A percentile compares a stretch with the other conserved stretches of the same genome.
Conservation (phyloP, 2,113 vertebrate species). For the Illadopsis cleaveri region DNA sequence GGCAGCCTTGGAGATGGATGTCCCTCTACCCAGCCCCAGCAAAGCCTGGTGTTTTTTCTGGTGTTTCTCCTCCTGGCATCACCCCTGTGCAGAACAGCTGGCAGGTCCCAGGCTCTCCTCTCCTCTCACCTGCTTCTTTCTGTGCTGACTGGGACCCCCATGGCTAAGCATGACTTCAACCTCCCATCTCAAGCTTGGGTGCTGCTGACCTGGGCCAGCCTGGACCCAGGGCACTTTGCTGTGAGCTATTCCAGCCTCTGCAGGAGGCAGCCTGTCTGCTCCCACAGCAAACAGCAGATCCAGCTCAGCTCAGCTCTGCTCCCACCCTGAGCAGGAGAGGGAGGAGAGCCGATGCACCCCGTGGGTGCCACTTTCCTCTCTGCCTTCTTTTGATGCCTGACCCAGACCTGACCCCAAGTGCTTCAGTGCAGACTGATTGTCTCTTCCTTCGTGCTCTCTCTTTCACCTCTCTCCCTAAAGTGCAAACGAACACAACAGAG, state of each 20-base stretch:
- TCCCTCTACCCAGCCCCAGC: neutral
- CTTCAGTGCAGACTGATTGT: slow-evolving; percentile 62
- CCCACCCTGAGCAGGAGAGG: neutral
- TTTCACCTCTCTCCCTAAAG: slow-evolving; percentile 21
- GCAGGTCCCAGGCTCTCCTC: neutral
- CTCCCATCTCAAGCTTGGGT: neutral
- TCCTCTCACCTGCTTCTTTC: neutral
- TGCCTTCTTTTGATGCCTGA: neutral
- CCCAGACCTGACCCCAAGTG: neutral
- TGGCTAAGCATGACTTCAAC: neutral
- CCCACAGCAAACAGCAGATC: neutral
- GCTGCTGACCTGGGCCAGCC: neutral
- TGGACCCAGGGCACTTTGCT: neutral
- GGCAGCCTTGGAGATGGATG: neutral
- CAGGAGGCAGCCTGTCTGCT: neutral
- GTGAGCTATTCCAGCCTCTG: neutral
- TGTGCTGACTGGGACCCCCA: neutral
- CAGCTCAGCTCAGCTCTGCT: neutral
- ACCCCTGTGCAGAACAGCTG: neutral
- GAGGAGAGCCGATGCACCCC: neutral
- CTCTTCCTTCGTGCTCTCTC: neutral
- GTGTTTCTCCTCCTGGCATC: neutral
- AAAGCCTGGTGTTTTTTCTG: neutral
- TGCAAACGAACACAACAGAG: neutral
- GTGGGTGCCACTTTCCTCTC: neutral